Evolutionary conservation across 2,888 invertebrate genomes (phyloP).

Genomic region (Plagiodera versicolora): DNA sequence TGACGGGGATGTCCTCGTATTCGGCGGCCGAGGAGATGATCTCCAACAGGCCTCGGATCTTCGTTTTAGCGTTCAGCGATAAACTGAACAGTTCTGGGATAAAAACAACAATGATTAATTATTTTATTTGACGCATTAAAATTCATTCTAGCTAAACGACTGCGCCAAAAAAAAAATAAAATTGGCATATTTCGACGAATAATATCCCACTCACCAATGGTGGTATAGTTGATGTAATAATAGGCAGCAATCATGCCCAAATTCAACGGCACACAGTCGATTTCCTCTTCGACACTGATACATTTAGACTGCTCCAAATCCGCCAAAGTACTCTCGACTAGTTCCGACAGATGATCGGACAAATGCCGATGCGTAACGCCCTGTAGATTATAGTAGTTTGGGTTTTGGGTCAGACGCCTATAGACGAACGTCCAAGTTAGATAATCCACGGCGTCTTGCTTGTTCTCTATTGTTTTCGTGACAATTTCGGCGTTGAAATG

Average conservation of each 20-base stretch:
- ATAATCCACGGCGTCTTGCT: conserved; percentile 99
- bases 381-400: conserved; percentile 98
- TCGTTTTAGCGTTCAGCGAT: conserved; percentile 95
- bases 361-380: conserved; percentile 95
- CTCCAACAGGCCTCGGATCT: conserved; percentile 94
- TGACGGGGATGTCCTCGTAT: conserved; percentile 90
- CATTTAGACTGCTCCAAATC: conserved; percentile 97
- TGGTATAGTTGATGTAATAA: conserved; percentile 99
- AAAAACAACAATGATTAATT: too few relatives aligned
- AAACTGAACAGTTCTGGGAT: too few relatives aligned
- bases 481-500: conserved; percentile 99
- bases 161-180: too few relatives aligned
- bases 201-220: conserved; percentile 77
- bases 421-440: conserved; percentile 99
- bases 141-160: too few relatives aligned
- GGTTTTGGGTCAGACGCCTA: conserved; percentile 95
- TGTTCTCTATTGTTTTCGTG: conserved; percentile 99
- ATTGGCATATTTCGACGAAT: too few relatives aligned
- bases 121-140: too few relatives aligned
- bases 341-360: conserved; percentile 96
- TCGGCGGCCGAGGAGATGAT: conserved; percentile 98
- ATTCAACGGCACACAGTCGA: conserved; percentile 96
- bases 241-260: conserved; percentile 99
- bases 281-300: conserved; percentile 96
- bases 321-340: conserved; percentile 93